phyloP scores from a whole-genome alignment of 2,888 invertebrate species.

The Trichogramma evanescens region DNA sequence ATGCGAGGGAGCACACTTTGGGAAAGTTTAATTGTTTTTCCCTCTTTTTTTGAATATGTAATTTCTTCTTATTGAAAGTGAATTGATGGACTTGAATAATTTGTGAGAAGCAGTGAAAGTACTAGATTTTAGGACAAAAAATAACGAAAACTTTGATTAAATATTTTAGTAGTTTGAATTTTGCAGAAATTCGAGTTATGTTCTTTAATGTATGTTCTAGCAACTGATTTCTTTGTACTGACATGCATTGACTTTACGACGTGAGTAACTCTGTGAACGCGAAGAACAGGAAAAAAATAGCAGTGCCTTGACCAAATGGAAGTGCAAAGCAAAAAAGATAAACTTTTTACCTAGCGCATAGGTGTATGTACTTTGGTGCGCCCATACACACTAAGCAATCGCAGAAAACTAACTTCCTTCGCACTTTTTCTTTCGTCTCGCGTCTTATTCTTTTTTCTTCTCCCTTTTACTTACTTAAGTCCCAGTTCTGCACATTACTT shows the following conservation, averaged over 20 bases:
- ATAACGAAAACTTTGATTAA: too few relatives aligned
- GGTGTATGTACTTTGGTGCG: background rate
- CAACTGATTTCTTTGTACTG: too few relatives aligned
- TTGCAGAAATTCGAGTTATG: too few relatives aligned
- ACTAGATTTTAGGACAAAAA: background rate
- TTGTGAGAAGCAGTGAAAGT: background rate
- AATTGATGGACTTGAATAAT: background rate
- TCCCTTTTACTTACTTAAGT: conserved; percentile 4
- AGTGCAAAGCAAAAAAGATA: background rate
- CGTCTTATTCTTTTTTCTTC: conserved; percentile 11
- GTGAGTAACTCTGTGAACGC: too few relatives aligned
- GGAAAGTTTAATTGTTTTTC: too few relatives aligned
- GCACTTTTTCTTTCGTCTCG: conserved; percentile 12
- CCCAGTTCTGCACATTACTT: conserved; percentile 9
- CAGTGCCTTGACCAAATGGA: too few relatives aligned
- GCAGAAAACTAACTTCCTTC: conserved; percentile 21
- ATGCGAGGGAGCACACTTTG: too few relatives aligned
- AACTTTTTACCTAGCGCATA: background rate
- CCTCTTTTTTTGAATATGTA: background rate
- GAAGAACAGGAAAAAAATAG: too few relatives aligned
- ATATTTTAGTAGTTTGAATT: too few relatives aligned
- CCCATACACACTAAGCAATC: conserved; percentile 9
- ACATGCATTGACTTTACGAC: too few relatives aligned
- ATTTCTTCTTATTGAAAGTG: background rate
- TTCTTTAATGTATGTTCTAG: too few relatives aligned